Conservation (phyloP, 2,888 invertebrate species). For the Lepas anatifera region DNA sequence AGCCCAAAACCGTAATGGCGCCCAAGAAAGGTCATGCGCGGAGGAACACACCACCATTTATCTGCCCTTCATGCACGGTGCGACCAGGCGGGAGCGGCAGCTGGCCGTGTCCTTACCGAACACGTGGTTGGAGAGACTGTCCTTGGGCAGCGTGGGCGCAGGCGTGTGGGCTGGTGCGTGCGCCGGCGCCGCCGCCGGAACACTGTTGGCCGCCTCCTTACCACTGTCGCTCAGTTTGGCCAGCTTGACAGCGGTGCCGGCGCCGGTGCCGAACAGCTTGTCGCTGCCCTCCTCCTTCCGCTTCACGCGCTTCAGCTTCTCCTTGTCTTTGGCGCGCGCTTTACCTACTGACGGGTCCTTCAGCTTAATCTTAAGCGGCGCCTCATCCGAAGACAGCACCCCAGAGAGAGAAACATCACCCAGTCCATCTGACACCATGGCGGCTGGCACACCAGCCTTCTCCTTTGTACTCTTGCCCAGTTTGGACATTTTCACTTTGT, state of each 20-base stretch:
- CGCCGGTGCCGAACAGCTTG: not conserved
- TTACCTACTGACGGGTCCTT: constrained; percentile 10
- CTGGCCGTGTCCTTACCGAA: constrained; percentile 5
- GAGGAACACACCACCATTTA: too few relatives aligned
- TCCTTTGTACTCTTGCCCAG: not conserved
- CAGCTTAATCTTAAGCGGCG: constrained; percentile 17
- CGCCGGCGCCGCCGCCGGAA: too few relatives aligned
- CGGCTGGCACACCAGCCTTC: too few relatives aligned
- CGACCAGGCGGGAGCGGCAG: too few relatives aligned
- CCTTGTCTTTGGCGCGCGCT: constrained; percentile 2
- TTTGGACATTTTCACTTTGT: constrained; percentile 3
- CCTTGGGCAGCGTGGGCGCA: too few relatives aligned
- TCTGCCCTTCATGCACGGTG: too few relatives aligned
- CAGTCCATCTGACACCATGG: not conserved
- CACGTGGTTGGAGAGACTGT: not conserved
- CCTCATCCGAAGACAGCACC: constrained; percentile 16
- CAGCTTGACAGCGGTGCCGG: too few relatives aligned
- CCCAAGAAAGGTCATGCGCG: too few relatives aligned
- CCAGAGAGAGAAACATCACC: not conserved
- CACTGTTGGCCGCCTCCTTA: not conserved
- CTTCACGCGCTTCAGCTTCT: constrained; percentile 7
- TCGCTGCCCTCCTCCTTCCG: constrained; percentile 6
- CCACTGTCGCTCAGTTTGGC: not conserved
- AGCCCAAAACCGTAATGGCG: too few relatives aligned
- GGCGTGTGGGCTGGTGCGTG: too few relatives aligned